These are phyloP conservation scores for Nothoprocta pentlandii DNA, from an alignment of 2,113 vertebrate genomes.

Conservation along the genomic window DNA sequence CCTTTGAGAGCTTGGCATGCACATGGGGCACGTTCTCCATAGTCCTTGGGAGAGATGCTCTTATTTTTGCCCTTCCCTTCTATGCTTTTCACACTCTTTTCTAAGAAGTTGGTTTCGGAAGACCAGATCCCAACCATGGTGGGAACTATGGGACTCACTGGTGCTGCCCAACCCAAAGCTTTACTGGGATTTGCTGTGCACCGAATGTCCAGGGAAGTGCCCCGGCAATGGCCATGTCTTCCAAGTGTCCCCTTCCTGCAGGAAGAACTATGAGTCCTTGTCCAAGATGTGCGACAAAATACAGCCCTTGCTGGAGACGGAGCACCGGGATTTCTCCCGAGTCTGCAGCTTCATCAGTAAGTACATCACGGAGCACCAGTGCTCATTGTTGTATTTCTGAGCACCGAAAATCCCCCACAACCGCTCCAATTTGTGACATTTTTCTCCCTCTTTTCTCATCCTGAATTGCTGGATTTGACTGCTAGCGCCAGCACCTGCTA, in stretches of 20 bases:
- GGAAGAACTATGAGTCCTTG: slow-evolving; percentile 49
- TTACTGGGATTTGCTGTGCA: neutral
- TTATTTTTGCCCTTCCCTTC: neutral
- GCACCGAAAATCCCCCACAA: neutral
- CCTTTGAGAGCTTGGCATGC: too few species aligned
- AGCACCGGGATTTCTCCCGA: slow-evolving; percentile 35
- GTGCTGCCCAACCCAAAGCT: neutral
- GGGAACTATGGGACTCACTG: too few species aligned
- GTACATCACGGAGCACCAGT: neutral
- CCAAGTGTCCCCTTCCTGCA: neutral
- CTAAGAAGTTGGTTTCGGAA: neutral
- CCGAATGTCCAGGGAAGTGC: neutral
- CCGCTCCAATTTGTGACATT: rapidly evolving
- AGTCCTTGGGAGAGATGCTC: neutral
- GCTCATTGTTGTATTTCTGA: neutral
- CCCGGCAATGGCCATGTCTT: neutral
- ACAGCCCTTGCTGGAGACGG: slow-evolving; percentile 38
- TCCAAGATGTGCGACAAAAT: slow-evolving; percentile 44
- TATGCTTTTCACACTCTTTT: neutral
- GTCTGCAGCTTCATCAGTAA: neutral
- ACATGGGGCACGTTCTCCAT: too few species aligned
- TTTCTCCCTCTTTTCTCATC: neutral
- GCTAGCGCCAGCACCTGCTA: neutral
- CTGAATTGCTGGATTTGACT: neutral
- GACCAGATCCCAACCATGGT: neutral